These are phyloP conservation scores for Zaprionus nigranus DNA, from an alignment of 1,140 invertebrate genomes.

Conservation along the genomic window DNA sequence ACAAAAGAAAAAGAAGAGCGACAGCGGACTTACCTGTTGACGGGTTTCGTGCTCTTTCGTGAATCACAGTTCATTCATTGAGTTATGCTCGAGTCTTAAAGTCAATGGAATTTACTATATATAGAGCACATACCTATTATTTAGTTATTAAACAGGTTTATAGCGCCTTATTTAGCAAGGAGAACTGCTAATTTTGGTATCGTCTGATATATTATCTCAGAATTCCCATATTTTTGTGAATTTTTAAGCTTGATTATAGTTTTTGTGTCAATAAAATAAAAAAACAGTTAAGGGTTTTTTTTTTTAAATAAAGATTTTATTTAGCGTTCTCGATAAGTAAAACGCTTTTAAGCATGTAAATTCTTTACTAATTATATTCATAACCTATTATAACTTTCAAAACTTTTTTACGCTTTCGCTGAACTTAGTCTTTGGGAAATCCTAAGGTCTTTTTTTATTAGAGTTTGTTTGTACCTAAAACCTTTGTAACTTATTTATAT, in stretches of 20 bases:
- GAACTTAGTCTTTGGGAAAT: too few relatives aligned
- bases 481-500: not conserved
- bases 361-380: not conserved
- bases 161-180: not conserved
- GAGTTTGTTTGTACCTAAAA: not conserved
- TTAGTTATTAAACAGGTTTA: not conserved
- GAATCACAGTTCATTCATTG: constrained; percentile 50
- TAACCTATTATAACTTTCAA: not conserved
- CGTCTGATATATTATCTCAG: not conserved
- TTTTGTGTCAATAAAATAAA: not conserved
- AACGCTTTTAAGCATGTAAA: not conserved
- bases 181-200: not conserved
- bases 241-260: too few relatives aligned
- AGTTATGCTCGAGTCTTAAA: constrained; percentile 3
- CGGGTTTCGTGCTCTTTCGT: constrained; percentile 49
- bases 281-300: not conserved
- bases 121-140: not conserved
- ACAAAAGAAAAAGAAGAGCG: not conserved
- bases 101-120: not conserved
- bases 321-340: not conserved
- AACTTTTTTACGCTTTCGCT: too few relatives aligned
- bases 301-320: not conserved
- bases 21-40: constrained; percentile 13
- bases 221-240: not conserved
- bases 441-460: too few relatives aligned